Base-by-base conservation (phyloP, 2,113 vertebrate genomes). In the Carassius auratus region DNA sequence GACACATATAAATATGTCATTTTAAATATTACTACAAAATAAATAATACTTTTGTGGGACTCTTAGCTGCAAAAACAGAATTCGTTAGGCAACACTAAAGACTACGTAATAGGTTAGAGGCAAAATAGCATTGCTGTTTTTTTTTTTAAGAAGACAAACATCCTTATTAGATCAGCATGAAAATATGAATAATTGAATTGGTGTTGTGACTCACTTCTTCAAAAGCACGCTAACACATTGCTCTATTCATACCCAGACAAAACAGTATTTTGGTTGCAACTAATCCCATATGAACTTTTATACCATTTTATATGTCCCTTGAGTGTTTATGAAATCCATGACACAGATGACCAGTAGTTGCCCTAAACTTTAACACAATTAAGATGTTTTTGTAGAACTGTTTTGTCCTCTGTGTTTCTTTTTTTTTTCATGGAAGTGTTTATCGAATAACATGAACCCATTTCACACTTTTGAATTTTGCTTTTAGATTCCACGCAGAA, bases 401-500 rank as follows among this genome's bases (percentile, higher is more conserved):
- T 33, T 68, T 15, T 45, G 15, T 17, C 13, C 8, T 45, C 42
- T 45, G 42, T 66, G 62, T 55, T 13, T 62, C 36, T 38, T 55
- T 78, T 55, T 75, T 73, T 61, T 75, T 88, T 71, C 83, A 66
- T 33, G 77, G 86, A 88, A 89, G 50, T 61, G 55, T 87, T 86
- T 88, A 57, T 84, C 82, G 9, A 76, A 48, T 14, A 71, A 73
- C 4, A 77, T 52, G 59, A 85, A 50, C 83, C 64, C 8, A 13
- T 52, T 75, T 84, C 78, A 84, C 64, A 76, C 87, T 64, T 64
- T 82, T 76, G 89, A 69, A 59, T 85, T 91, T 81, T 91, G 50
- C 75, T 85, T 80, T 74, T 85, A 99, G 98, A 92, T 99, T 99
- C 92, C 98, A 99, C 33, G 98, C 98, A 91, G 98, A 99, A 94